Base-by-base conservation (phyloP, 2,797 vertebrate genomes). In the Erethizon dorsatum region DNA sequence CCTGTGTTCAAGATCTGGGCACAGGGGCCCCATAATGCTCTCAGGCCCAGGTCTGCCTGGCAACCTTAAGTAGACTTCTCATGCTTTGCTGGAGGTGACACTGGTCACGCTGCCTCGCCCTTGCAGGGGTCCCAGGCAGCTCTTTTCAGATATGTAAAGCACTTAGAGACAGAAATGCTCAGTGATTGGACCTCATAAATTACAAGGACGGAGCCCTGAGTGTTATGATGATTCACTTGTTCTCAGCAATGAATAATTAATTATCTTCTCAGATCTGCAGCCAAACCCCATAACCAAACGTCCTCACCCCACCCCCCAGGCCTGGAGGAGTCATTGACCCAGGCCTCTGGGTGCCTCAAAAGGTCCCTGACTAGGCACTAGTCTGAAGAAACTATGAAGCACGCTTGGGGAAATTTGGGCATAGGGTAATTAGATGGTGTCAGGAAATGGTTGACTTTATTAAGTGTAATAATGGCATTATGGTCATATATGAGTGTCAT, bases 221-320 rank as follows among this genome's bases (percentile, higher is more conserved):
- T 52, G 14, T 18, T 71, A 31, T 4, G 31, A 93, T 67, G 88
- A 73, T 67, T 80, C 80, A n/a, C 85, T 92, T 95, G 93, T 63
- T 95, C 92, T 90, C 57, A 41, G 54, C 88, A 83, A 95, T 77
- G 63, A 94, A 56, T 85, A 94, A 96, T 95, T 85, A 94, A 96
- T 95, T 94, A 96, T 69, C 96, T 83, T 88, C 82, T 88, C 67
- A 88, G 83, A 65, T 57, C 63, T 33, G 7, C 56, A 67, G 86
- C 83, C 94, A 77, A 78, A 67, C 47, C 57, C 91, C 69, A 45
- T 22, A 59, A 4, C 71, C n/a, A 94, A 95, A 88, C 37, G 56
- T 47, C 56, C 37, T n/a, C 45, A 37, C 22, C 18, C 31, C 24
- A 33, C 20, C 17, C 17, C 13, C 8, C 7, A 31, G 63, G 75